Base-by-base conservation (phyloP, 1,140 invertebrate species). In the Dinothrombium tinctorium region DNA sequence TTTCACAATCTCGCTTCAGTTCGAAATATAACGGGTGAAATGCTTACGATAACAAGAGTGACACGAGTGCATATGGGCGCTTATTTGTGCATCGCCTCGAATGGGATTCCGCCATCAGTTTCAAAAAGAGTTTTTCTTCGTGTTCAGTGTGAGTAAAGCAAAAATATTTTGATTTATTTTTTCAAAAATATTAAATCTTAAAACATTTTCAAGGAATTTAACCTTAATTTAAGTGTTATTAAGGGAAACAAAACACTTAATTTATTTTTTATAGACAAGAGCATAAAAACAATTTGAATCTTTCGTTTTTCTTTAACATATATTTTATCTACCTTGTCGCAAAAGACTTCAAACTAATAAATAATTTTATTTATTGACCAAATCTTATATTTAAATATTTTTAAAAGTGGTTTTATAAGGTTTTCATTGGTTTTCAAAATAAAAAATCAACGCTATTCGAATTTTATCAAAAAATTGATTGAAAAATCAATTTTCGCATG, bases 51-150 rank as follows among this genome's bases (percentile, higher is more conserved):
- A 61, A 69, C 68, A 1, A 64, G 74, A 46, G 84, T 87, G 49
- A 82, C 78, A 24, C 67, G 81, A 36, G 59, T 86, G 37, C 77
- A 83, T 53, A 86, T 84, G 76, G 81, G 81, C 12, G 75, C 74
- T 26, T 86, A 19, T 39, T 69, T 69, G 22, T 50, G 46, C 39
- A 32, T 57, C 33, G 78, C 78, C 14, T 73, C 54, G 26, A 64
- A 67, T 48, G 60, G 62, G 6, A 59, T 67, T 26, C 64, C 63
- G 4, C 64, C 65, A 8, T 57, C 63, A 3, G 79, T 86, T 45
- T 82, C 77, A 57, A 84, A 86, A 58, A 67, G 78, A 54, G 82
- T 89, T 51, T 81, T 81, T 69, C 75, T 89, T 53, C 82, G 78
- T 61, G 81, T 89, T 32, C 79, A 87, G 58, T 89, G 81, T 87